Evolutionary conservation across 2,113 vertebrate species (phyloP).

Genomic region (Dicaeum eximium): DNA sequence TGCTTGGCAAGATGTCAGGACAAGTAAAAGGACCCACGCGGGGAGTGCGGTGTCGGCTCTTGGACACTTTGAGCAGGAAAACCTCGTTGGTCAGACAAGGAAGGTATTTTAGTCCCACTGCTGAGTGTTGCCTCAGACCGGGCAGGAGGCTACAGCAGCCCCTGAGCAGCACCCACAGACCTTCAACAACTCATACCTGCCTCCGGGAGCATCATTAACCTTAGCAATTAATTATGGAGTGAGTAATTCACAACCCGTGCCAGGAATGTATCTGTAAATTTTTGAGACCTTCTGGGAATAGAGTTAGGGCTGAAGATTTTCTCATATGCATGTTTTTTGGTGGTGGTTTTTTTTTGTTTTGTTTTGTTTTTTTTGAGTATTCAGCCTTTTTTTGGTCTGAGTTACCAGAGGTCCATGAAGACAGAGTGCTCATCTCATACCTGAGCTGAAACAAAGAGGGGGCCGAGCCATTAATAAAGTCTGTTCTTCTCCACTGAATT

Average conservation of each 20-base stretch:
- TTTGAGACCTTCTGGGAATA: not conserved
- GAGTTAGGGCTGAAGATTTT: not conserved
- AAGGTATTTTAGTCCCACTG: not conserved
- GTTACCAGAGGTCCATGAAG: not conserved
- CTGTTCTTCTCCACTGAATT: not conserved
- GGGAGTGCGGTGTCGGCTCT: rapidly evolving
- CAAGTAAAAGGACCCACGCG: rapidly evolving
- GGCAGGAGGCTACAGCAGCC: not conserved
- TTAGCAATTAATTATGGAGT: not conserved
- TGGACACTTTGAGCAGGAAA: not conserved
- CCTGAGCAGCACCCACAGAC: not conserved
- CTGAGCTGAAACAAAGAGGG: not conserved
- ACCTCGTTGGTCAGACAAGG: not conserved
- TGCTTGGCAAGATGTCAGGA: not conserved
- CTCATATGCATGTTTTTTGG: not conserved
- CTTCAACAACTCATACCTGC: not conserved
- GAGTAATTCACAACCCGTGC: not conserved
- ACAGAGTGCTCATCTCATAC: not conserved
- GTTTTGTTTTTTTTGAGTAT: not conserved
- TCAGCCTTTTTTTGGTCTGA: not conserved
- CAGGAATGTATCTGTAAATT: not conserved
- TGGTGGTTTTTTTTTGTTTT: not conserved
- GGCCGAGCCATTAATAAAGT: not conserved
- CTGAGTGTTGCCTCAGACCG: not conserved
- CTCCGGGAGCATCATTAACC: not conserved